Evolutionary conservation across 53 echinoderm and acorn worm species (phyloP).

Genomic region (Pentamera pediparva): DNA sequence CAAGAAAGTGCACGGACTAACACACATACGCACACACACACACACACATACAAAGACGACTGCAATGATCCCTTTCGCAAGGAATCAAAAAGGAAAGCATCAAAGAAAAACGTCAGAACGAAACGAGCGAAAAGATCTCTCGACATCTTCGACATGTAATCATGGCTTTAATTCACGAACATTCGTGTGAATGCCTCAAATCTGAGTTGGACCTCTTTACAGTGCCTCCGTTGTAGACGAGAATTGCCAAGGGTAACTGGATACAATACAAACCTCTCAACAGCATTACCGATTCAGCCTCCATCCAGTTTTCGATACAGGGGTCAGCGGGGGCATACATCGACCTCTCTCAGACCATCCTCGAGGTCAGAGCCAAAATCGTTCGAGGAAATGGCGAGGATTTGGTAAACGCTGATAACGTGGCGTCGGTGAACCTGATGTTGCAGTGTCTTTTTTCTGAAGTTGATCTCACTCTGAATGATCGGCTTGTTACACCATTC

Average conservation of each 20-base stretch:
- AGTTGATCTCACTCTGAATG: conserved; percentile 59
- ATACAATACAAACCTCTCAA: background rate
- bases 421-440: conserved; percentile 53
- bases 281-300: conserved; percentile 22
- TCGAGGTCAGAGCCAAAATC: conserved; percentile 42
- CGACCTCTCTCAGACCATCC: conserved; percentile 41
- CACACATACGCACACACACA: no score
- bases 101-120: conserved; percentile 12
- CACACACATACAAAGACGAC: no score
- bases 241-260: conserved; percentile 7
- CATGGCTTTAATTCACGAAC: conserved; percentile 8
- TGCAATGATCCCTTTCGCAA: no score
- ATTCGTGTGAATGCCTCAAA: conserved; percentile 17
- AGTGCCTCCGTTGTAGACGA: conserved; percentile 56
- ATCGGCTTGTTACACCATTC: conserved; percentile 46
- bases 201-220: conserved; percentile 38
- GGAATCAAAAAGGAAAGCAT: background rate
- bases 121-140: background rate
- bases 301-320: conserved; percentile 42
- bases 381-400: conserved; percentile 40
- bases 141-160: background rate
- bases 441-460: conserved; percentile 56
- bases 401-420: conserved; percentile 28
- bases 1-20: no score
- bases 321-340: conserved; percentile 43